Conservation (phyloP, 2,888 invertebrate genomes). For the Tinea trinotella region DNA sequence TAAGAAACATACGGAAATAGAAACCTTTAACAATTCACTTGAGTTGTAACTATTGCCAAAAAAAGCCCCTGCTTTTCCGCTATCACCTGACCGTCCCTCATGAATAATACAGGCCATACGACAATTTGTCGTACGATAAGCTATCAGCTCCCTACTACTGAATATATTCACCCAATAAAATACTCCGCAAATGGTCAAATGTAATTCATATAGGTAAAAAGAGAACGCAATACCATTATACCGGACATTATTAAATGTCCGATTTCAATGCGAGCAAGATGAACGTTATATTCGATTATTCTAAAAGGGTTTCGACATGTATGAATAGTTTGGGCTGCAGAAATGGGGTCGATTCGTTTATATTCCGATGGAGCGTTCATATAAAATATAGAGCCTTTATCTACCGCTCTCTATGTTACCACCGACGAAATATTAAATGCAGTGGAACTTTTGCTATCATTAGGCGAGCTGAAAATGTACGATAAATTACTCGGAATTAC, state of each 20-base stretch:
- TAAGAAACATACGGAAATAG: too few relatives aligned
- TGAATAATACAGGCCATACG: conserved; percentile 45
- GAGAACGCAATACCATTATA: conserved; percentile 40
- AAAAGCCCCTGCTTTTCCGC: conserved; percentile 33
- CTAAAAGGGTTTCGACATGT: conserved; percentile 52
- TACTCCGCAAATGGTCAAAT: conserved; percentile 18
- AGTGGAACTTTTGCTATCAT: conserved; percentile 9
- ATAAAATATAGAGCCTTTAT: conserved; percentile 18
- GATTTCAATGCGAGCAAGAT: conserved; percentile 42
- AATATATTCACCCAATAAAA: conserved; percentile 20
- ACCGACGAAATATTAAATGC: conserved; percentile 5
- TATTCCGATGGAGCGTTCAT: conserved; percentile 14
- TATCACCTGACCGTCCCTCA: conserved; percentile 45
- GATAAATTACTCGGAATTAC: neutral
- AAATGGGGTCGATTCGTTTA: conserved; percentile 35
- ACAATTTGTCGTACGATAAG: conserved; percentile 50
- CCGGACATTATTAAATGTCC: too few relatives aligned
- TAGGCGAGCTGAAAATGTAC: neutral
- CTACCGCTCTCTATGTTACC: neutral
- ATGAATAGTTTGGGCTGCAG: conserved; percentile 42
- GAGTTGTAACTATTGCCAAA: conserved; percentile 19
- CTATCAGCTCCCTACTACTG: conserved; percentile 32
- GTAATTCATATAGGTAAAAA: conserved; percentile 15
- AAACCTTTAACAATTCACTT: neutral
- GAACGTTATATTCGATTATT: conserved; percentile 56